Conservation (phyloP, 1,140 invertebrate species). For the Drosophila pseudoananassae region DNA sequence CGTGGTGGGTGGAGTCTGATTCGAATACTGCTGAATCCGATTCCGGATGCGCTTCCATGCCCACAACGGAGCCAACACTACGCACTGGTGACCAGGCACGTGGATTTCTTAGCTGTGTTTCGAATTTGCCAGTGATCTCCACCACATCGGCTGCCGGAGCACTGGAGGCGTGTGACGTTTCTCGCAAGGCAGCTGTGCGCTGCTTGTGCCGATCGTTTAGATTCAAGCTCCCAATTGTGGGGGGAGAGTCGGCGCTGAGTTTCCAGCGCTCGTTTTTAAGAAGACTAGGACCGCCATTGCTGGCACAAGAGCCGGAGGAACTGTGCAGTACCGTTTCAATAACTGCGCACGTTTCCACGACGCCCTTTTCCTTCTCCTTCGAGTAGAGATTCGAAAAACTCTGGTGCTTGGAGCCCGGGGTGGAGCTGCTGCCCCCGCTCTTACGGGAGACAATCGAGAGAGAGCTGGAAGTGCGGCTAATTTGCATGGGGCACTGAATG, state of each 20-base stretch:
- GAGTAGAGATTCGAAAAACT: slow-evolving; percentile 81
- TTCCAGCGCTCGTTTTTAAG: slow-evolving; percentile 77
- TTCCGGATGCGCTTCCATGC: slow-evolving; percentile 92
- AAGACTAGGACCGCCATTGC: slow-evolving; percentile 68
- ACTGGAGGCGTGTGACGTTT: slow-evolving; percentile 69
- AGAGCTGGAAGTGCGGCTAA: slow-evolving; percentile 91
- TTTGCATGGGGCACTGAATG: slow-evolving; percentile 90
- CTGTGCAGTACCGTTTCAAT: slow-evolving; percentile 87
- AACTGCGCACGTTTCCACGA: slow-evolving; percentile 73
- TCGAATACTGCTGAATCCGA: slow-evolving; percentile 92
- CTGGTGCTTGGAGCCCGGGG: slow-evolving; percentile 81
- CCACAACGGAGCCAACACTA: slow-evolving; percentile 91
- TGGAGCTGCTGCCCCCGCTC: slow-evolving; percentile 85
- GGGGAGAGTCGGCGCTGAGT: slow-evolving; percentile 68
- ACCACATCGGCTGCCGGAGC: slow-evolving; percentile 73
- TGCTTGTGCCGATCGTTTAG: slow-evolving; percentile 77
- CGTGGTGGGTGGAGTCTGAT: slow-evolving; percentile 86
- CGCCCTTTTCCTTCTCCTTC: slow-evolving; percentile 80
- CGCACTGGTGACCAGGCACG: slow-evolving; percentile 93
- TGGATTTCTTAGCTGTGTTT: slow-evolving; percentile 87
- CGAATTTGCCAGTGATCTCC: slow-evolving; percentile 84
- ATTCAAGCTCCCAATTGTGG: slow-evolving; percentile 79
- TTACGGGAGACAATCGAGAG: slow-evolving; percentile 84
- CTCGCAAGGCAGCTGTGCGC: slow-evolving; percentile 59
- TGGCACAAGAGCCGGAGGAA: slow-evolving; percentile 83